A percentile compares a stretch with the other conserved stretches of the same genome.
phyloP scores from a whole-genome alignment of 2,888 invertebrate genomes.

The Nudaria mundana region DNA sequence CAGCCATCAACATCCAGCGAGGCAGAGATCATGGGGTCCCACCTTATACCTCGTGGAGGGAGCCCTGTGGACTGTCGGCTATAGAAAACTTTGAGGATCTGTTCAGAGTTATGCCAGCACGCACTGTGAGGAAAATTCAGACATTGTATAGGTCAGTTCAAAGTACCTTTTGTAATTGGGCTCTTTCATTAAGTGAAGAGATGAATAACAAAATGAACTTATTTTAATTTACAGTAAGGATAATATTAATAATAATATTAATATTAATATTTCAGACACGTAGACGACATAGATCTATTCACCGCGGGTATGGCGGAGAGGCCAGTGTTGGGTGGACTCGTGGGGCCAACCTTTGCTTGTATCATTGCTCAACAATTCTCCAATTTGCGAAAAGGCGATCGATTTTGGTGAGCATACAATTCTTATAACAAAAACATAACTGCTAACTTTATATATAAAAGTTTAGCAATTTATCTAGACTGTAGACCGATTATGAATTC shows the following conservation, averaged over 20 bases:
- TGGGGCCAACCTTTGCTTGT: conserved; percentile 94
- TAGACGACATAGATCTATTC: conserved; percentile 92
- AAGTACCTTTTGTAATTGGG: not conserved
- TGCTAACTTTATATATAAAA: not conserved
- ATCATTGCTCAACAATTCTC: conserved; percentile 93
- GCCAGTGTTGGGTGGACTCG: conserved; percentile 88
- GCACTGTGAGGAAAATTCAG: conserved; percentile 83
- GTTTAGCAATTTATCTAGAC: too few species aligned
- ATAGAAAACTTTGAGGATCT: conserved; percentile 87
- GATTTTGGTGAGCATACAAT: conserved; percentile 83
- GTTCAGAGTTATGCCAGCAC: conserved; percentile 83
- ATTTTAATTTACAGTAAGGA: too few species aligned
- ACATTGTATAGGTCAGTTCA: conserved; percentile 74
- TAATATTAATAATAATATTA: too few species aligned
- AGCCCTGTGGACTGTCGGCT: conserved; percentile 87
- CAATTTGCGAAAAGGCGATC: conserved; percentile 88
- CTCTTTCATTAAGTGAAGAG: too few species aligned
- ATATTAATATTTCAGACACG: conserved; percentile 71
- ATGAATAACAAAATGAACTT: too few species aligned
- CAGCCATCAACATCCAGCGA: conserved; percentile 92
- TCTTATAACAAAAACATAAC: not conserved
- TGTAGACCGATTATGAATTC: too few species aligned
- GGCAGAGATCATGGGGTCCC: conserved; percentile 94
- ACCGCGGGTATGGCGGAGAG: conserved; percentile 91
- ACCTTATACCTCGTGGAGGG: conserved; percentile 89